Evolutionary conservation across 2,888 invertebrate genomes (phyloP).

Genomic region (Thereva nobilitata): DNA sequence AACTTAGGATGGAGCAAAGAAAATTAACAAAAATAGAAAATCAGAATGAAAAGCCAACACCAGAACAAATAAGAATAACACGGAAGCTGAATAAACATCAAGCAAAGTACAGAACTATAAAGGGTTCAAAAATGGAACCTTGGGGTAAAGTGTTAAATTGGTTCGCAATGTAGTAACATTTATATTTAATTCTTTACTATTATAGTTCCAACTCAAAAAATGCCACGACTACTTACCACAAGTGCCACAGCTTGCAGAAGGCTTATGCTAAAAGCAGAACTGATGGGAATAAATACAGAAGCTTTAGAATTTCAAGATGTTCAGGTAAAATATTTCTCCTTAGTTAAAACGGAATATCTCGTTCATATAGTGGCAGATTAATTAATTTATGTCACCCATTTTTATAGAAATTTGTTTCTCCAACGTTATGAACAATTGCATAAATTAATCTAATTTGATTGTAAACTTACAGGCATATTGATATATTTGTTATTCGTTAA

Average conservation of each 20-base stretch:
- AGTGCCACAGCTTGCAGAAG: constrained; percentile 86
- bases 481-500: too few relatives aligned
- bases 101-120: constrained; percentile 77
- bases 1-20: constrained; percentile 78
- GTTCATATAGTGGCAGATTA: too few relatives aligned
- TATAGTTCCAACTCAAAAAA: constrained; percentile 89
- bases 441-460: too few relatives aligned
- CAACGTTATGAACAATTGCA: too few relatives aligned
- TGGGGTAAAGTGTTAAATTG: constrained; percentile 69
- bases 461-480: too few relatives aligned
- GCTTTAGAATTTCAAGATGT: constrained; percentile 82
- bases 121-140: constrained; percentile 73
- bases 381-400: too few relatives aligned
- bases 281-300: constrained; percentile 87
- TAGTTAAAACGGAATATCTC: too few relatives aligned
- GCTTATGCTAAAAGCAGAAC: constrained; percentile 80
- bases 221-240: constrained; percentile 87
- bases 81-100: constrained; percentile 83
- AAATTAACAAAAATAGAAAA: constrained; percentile 49
- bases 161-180: not conserved
- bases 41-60: constrained; percentile 58
- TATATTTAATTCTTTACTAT: not conserved
- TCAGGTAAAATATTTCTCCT: constrained; percentile 61
- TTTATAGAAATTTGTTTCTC: too few relatives aligned
- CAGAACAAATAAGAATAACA: constrained; percentile 75